Base-by-base conservation (phyloP, 2,797 vertebrate genomes). In the Anableps anableps region DNA sequence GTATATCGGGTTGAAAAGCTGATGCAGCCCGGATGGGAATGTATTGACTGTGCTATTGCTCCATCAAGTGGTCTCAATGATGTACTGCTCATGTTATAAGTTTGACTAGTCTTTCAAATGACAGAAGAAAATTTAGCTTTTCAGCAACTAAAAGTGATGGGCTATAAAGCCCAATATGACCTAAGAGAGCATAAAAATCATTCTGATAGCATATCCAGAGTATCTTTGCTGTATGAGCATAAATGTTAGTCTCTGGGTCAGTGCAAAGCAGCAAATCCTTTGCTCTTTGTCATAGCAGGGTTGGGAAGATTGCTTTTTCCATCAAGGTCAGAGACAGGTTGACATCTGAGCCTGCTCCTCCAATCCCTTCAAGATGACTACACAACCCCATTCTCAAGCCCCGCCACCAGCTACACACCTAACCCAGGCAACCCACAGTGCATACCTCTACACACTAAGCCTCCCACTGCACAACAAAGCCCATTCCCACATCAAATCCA, bases 281-380 rank as follows among this genome's bases (percentile, higher is more conserved):
- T 79, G 81, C 75, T 62, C 79, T 38, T 85, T 90, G 91, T 91
- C 93, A 89, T 86, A 80, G 87, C 88, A 87, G 74, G 21, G 23
- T 50, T 86, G 83, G 86, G 80, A 92, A 95, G 90, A 95, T 94
- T 94, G 92, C 93, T 94, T 95, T 94, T 93, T 89, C 88, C 81
- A 85, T 90, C 92, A 95, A 95, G 95, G 95, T 95, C 95, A 93
- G 60, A 86, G 80, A 89, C 91, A 81, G 94, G 94, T 95, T 87
- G 88, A 84, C 84, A 86, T 89, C 89, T 83, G 90, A 93, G 89
- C 90, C 86, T 86, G 80, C 80, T 64, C 86, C 88, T 86, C 51
- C 87, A 88, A 91, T 91, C 87, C 93, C 85, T 83, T 45, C 53
- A 86, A 85, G 86, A 84, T 36, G 53, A 80, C 83, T 85, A 78